Conservation (phyloP, 2,797 vertebrate genomes). For the Cygnus olor region DNA sequence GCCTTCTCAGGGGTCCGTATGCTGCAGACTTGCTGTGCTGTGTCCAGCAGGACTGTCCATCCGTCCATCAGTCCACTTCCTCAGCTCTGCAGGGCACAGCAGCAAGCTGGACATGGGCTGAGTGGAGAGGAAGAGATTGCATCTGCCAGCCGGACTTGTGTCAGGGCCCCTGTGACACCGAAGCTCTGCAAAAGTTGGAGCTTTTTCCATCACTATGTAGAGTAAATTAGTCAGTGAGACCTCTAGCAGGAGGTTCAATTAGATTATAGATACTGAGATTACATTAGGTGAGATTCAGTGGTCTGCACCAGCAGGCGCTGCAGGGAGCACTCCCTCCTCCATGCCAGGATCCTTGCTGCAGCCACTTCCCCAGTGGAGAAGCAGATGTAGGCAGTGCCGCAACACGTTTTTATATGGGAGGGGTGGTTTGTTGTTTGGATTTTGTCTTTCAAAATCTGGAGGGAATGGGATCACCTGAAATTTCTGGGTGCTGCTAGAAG, state of each 20-base stretch:
- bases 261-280: no score
- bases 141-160: background rate
- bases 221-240: background rate
- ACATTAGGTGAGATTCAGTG: no score
- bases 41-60: background rate
- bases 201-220: background rate
- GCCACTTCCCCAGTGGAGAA: no score
- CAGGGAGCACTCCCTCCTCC: no score
- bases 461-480: background rate
- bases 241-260: background rate
- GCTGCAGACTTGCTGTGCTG: background rate
- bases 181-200: background rate
- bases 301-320: background rate
- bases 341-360: no score
- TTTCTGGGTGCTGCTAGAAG: background rate
- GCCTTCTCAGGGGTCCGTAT: background rate
- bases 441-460: background rate
- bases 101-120: background rate
- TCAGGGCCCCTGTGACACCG: background rate
- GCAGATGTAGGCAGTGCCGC: no score
- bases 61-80: fast-evolving
- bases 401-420: background rate
- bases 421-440: background rate
- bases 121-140: background rate
- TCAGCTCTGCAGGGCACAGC: background rate